Evolutionary conservation across 1,140 invertebrate species (phyloP), one percentile per base, ranked within the genome.

Genomic region (Pachyrhynchus sulphureomaculatus): DNA sequence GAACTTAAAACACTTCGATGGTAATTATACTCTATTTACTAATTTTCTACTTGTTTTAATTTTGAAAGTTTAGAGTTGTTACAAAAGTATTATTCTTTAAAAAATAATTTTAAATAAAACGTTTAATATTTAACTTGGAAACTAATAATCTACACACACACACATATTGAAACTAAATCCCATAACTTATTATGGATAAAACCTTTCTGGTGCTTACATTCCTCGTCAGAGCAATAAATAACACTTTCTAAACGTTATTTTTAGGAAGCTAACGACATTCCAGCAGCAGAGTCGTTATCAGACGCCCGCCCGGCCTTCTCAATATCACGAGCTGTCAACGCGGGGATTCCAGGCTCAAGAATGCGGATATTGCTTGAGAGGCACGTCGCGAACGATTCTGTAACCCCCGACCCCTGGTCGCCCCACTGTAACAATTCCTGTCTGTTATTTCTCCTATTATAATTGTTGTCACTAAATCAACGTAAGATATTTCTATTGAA

Each of bases 181-280:
- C 26, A 29, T 29, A 29, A 29, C 26, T 29, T 29, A 1, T 9
- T 29, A 29, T 29, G 26, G 26, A 29, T 29, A 29, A 29, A 10
- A 29, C 26, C 26, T 29, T 29, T 6, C 26, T 29, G 26, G 26
- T 29, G 26, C 26, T 29, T 29, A 29, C 26, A 9, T 29, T 10
- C 24, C 26, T 10, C 12, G 26, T 29, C 26, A 29, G 26, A 23
- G 67, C 71, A 68, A 74, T 74, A 74, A 74, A 74, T 74, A 74
- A 74, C 71, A 64, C 62, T 70, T 70, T 73, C 70, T 71, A 74
- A 74, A 70, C 67, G 70, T 73, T 73, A 71, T 71, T 74, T 74
- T 74, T 72, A 71, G 72, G 66, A 65, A 74, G 72, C 72, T 74
- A 74, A 74, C 71, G 72, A 74, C 72, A 74, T 74, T 73, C 72